Evolutionary conservation across 1,140 invertebrate species (phyloP).

Genomic region (Amphibalanus amphitrite): DNA sequence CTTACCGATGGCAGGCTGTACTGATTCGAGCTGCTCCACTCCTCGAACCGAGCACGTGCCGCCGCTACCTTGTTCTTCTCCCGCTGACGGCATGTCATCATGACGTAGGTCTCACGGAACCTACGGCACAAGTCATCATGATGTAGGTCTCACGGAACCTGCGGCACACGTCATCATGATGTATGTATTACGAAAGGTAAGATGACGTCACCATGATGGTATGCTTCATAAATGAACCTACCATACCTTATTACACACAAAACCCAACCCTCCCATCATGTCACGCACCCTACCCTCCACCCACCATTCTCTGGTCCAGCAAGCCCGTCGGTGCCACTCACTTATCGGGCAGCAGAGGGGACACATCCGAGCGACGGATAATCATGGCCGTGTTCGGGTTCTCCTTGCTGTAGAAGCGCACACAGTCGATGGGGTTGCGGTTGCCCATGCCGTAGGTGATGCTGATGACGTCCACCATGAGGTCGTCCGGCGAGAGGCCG

Average conservation of each 20-base stretch:
- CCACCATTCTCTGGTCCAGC: no score
- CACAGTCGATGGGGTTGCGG: conserved; percentile 6
- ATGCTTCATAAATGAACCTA: no score
- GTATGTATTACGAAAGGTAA: no score
- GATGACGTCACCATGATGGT: no score
- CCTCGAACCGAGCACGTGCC: not conserved
- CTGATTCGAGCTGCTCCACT: not conserved
- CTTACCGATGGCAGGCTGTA: not conserved
- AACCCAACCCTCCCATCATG: not conserved
- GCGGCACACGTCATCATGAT: no score
- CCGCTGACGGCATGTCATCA: not conserved
- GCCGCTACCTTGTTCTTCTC: not conserved
- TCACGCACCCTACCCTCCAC: not conserved
- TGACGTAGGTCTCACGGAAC: no score
- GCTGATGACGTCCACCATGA: not conserved
- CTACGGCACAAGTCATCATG: no score
- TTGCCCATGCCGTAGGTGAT: conserved; percentile 7
- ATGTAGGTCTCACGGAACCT: no score
- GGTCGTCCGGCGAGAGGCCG: not conserved
- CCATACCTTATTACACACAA: no score
- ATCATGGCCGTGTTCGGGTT: not conserved
- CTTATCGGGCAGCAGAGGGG: conserved; percentile 5
- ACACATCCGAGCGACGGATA: not conserved
- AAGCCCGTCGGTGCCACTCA: no score
- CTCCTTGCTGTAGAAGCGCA: conserved; percentile 7